These are phyloP conservation scores for Tenrec ecaudatus DNA, from an alignment of 2,113 vertebrate species.

Conservation along the genomic window DNA sequence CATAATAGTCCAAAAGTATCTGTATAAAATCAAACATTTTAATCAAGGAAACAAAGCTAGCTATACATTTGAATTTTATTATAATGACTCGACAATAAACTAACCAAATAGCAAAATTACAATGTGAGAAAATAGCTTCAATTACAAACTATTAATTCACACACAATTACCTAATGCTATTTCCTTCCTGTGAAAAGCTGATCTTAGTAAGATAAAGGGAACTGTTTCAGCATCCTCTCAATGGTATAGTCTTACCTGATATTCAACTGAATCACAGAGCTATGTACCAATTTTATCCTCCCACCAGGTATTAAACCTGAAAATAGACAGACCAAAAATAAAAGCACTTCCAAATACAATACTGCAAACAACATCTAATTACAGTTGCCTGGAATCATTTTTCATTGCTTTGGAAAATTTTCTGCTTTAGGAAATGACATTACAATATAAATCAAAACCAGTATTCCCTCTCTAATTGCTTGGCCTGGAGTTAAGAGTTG, in stretches of 20 bases:
- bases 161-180: rapidly evolving
- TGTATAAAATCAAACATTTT: neutral
- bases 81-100: neutral
- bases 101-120: neutral
- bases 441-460: neutral
- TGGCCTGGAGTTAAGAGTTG: too few species aligned
- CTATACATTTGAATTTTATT: neutral
- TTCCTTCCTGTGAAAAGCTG: neutral
- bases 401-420: neutral
- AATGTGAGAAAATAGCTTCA: neutral
- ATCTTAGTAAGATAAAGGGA: neutral
- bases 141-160: neutral
- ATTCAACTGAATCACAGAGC: constrained; percentile 87
- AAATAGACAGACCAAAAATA: constrained; percentile 28
- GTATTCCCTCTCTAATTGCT: neutral
- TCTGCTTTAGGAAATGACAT: neutral
- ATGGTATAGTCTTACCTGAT: constrained; percentile 86
- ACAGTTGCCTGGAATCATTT: neutral
- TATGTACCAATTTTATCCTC: constrained; percentile 95
- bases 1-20: neutral
- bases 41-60: neutral
- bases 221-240: neutral
- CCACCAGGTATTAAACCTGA: constrained; percentile 95
- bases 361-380: neutral
- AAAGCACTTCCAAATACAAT: neutral